Base-by-base conservation (phyloP, 1,140 invertebrate species). In the Augochlora pura region DNA sequence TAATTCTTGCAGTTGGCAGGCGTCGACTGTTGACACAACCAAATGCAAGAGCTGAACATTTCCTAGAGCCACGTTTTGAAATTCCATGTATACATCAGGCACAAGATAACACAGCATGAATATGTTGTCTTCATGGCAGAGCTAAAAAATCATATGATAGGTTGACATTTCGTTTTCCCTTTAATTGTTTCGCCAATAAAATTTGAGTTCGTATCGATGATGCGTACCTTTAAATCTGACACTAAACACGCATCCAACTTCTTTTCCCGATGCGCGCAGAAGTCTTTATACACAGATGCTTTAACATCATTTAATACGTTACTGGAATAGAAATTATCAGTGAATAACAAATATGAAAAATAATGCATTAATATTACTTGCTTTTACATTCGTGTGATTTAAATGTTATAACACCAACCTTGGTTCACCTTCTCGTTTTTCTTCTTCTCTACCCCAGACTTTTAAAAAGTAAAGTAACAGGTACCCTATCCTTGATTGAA, bases 21-120 rank as follows among this genome's bases (percentile, higher is more conserved):
- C 96, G 93, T 99, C 98, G 69, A 99, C 95, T 68, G 96, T 96
- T 0, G 97, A 97, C 6, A 99, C 96, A 82, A 99, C 96, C 79
- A 98, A 94, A 89, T 97, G 95, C 81, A 99, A 91, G 64, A 99
- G 93, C 85, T 97, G 96, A 72, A 96, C 95, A 91, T 98, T 97
- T 81, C 98, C 98, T 68, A 98, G 94, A 14, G 96, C 95, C 86
- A 97, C 95, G 82, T 96, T 96, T 88, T 97, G 96, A 92, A 98
- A 99, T 92, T 97, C 97, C 90, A 95, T 96, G 90, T 98, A 99
- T 64, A 99, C 94, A 89, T 98, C 97, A 60, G 98, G 97, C 91
- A 99, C 95, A 67, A 99, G 93, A 94, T 96, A 99, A 86, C 97
- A 96, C 88, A 99, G 95, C 87, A 98, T 94, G 85, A 96, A 94